Evolutionary conservation across 2,113 vertebrate genomes (phyloP), one percentile per base, ranked within the genome.

Genomic region (Theristicus caerulescens): DNA sequence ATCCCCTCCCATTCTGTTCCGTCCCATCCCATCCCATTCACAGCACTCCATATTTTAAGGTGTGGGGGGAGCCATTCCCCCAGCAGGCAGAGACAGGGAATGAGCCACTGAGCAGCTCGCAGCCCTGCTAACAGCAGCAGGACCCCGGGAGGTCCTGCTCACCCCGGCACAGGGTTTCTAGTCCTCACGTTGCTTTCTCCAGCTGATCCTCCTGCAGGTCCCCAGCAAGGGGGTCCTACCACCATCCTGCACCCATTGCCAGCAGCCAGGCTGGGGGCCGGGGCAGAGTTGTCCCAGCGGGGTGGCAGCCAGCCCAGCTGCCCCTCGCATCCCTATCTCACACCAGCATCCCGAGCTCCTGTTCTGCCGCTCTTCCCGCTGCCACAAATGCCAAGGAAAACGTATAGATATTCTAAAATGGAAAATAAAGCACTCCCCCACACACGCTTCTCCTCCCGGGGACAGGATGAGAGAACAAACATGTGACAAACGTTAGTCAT

Each of bases 401-500:
- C 2, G 22, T 6, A 49, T 8, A 85, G 77, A 64, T 79, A 92
- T 49, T 94, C 67, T 36, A 59, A 77, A 89, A 59, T 5, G 91
- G 84, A 57, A 88, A 54, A 62, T 2, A 19, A 8, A 73, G 90
- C 79, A 38, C 85, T 88, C 89, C 80, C 82, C 70, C 95, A 70
- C 92, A 47, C 11, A 44, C 18, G 10, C 84, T 80, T 92, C 93
- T 96, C 40, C 87, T 91, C 47, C 25, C 10, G 13, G 90, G 92
- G 84, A 66, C 86, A 32, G 81, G 79, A 46, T 14, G 89, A 91
- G 89, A 84, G 94, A 80, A 61, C 20, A 74, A 40, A 80, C 89
- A 93, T 96, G 96, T 96, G 96, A 97, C 93, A 88, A 88, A 61
- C 16, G 38, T 97, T 71, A 97, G 71, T 96, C 96, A 97, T 17